A percentile compares a stretch with the other conserved stretches of the same genome.
Conservation (phyloP, 1,140 invertebrate genomes). For the Maniola jurtina region DNA sequence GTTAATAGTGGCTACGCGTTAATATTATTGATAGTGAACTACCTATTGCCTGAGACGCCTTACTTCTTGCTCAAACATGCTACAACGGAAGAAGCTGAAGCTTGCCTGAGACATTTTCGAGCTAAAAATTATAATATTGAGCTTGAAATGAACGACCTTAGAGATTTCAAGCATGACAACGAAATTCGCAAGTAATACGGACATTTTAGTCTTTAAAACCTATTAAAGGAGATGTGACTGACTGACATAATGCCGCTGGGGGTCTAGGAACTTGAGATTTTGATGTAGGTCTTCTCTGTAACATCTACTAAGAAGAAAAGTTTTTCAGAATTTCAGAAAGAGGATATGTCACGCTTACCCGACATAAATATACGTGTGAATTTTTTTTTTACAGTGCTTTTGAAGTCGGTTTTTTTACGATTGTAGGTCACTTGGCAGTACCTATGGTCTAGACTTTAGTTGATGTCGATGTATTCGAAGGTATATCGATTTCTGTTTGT, state of each 20-base stretch:
- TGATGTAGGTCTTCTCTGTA: no score
- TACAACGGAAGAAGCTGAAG: constrained; percentile 30
- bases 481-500: constrained; percentile 3
- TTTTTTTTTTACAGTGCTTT: no score
- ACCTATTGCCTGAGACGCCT: constrained; percentile 52
- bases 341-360: no score
- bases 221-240: background rate
- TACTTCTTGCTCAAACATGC: constrained; percentile 47
- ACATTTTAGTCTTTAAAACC: constrained; percentile 18
- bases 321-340: no score
- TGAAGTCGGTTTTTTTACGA: no score
- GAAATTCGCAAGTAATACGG: constrained; percentile 45
- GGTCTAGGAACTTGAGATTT: no score
- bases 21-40: constrained; percentile 32
- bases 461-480: no score
- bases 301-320: no score
- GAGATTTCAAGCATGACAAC: constrained; percentile 48
- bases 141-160: constrained; percentile 42
- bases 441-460: background rate
- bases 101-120: constrained; percentile 37
- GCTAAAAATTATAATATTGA: constrained; percentile 37
- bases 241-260: no score
- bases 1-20: constrained; percentile 32
- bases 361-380: no score
- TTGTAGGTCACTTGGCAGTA: no score